Percentiles rank a stretch among this genome's conserved stretches.
Evolutionary conservation across 1,140 invertebrate species (phyloP).

Genomic region (Latrodectus geometricus): DNA sequence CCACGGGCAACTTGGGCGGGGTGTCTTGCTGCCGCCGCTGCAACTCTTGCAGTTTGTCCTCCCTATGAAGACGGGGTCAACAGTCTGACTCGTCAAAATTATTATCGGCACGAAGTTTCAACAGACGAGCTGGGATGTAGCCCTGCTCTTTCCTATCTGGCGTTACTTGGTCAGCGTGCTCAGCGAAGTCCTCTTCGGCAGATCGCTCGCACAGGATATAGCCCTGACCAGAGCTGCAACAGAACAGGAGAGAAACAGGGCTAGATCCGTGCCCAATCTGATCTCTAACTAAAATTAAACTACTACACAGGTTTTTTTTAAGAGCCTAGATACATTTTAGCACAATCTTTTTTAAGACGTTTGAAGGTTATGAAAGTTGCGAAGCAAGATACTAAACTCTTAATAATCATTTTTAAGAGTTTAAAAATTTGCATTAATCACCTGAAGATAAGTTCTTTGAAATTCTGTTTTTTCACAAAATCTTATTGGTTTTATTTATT

Average conservation of each 20-base stretch:
- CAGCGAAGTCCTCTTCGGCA: constrained; percentile 47
- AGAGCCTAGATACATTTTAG: not conserved
- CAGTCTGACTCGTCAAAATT: constrained; percentile 57
- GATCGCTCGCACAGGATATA: constrained; percentile 55
- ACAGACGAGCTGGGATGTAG: constrained; percentile 48
- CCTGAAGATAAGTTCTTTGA: too few species aligned
- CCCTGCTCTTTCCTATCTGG: constrained; percentile 60
- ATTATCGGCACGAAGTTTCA: constrained; percentile 48
- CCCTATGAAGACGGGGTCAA: constrained; percentile 61
- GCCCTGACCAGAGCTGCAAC: constrained; percentile 61
- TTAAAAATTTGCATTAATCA: too few species aligned
- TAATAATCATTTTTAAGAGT: too few species aligned
- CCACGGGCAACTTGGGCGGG: constrained; percentile 48
- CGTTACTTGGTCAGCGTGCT: constrained; percentile 51
- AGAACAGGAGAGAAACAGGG: constrained; percentile 63
- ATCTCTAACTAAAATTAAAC: not conserved
- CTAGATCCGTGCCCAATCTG: constrained; percentile 56
- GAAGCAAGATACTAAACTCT: too few species aligned
- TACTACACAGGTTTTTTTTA: not conserved
- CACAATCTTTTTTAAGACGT: not conserved
- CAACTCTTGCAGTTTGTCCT: constrained; percentile 66
- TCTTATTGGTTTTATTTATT: too few species aligned
- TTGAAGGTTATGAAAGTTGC: too few species aligned
- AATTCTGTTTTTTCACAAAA: too few species aligned
- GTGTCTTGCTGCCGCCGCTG: constrained; percentile 60